Base-by-base conservation (phyloP, 2,888 invertebrate species). In the Pachliopta kotzebuea region DNA sequence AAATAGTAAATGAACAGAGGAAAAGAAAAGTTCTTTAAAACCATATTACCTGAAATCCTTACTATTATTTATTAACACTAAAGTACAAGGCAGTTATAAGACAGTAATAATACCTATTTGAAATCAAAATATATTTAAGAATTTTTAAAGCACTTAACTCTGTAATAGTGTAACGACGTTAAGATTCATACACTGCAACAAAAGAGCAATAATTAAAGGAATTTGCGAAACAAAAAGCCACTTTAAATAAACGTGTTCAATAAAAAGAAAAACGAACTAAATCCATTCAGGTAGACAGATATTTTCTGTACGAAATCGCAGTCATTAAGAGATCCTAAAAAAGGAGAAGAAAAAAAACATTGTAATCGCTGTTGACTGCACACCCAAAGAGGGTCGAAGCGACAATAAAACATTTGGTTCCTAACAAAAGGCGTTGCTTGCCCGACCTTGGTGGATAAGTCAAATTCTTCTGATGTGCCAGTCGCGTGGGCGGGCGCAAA, bases 401-500 rank as follows among this genome's bases (percentile, higher is more conserved):
- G 76, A 81, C 79, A 82, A 72, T 72, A 74, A 74, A 72, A 71
- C 70, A 67, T 66, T 60, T 50, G 60, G 67, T 67, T 70, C 68
- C 70, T 71, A 71, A 73, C 87, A 89, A 86, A 88, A 87, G 80
- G 88, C 87, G 88, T 89, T 90, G 84, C 86, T 86, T 70, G 71
- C 65, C 55, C 75, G 81, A 89, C 90, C 90, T 90, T 90, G 88
- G 76, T 69, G 75, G 80, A 84, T 84, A 88, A 90, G 89, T 89
- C 89, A 85, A 90, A 90, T 90, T 89, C 88, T 90, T 90, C 81
- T 78, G 84, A 87, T 86, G 84, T 80, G 70, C 83, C 72, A 74
- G 77, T 71, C 72, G 85, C 78, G 90, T 90, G 87, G 90, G 90
- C 85, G 88, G 83, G 75, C 79, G 85, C 88, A 90, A 91, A 91